These are phyloP conservation scores for Caerostris extrusa DNA, from an alignment of 1,140 invertebrate genomes.

Conservation along the genomic window DNA sequence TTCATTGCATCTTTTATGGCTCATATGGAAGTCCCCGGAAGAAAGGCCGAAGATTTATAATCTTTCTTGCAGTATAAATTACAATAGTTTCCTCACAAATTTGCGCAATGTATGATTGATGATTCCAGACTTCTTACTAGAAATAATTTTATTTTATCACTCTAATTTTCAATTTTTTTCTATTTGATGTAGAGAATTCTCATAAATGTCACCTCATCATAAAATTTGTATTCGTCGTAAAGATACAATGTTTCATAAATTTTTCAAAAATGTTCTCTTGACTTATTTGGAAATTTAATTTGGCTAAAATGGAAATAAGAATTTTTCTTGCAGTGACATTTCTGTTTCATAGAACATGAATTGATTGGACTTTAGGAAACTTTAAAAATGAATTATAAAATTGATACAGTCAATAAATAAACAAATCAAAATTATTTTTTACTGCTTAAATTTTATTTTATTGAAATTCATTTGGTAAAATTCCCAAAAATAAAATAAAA, in stretches of 20 bases:
- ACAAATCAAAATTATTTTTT: too few relatives aligned
- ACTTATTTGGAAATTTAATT: neutral
- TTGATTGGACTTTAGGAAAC: too few relatives aligned
- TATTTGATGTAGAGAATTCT: neutral
- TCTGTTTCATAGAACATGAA: too few relatives aligned
- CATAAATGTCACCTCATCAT: neutral
- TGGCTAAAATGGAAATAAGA: too few relatives aligned
- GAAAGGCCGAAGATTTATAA: neutral
- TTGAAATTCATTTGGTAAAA: too few relatives aligned
- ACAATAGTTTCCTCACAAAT: neutral
- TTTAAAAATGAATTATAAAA: too few relatives aligned
- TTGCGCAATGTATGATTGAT: neutral
- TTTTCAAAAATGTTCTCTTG: neutral
- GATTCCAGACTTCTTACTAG: neutral
- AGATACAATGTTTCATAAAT: neutral
- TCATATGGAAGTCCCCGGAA: neutral
- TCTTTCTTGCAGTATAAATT: neutral
- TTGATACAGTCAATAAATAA: too few relatives aligned
- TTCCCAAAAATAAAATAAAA: too few relatives aligned
- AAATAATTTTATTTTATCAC: neutral
- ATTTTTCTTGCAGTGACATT: too few relatives aligned
- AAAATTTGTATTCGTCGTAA: neutral
- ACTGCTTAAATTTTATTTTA: too few relatives aligned
- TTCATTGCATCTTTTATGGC: neutral
- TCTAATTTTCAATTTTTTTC: neutral